Conservation (phyloP, 1,140 invertebrate species). For the Epicauta chinensis region DNA sequence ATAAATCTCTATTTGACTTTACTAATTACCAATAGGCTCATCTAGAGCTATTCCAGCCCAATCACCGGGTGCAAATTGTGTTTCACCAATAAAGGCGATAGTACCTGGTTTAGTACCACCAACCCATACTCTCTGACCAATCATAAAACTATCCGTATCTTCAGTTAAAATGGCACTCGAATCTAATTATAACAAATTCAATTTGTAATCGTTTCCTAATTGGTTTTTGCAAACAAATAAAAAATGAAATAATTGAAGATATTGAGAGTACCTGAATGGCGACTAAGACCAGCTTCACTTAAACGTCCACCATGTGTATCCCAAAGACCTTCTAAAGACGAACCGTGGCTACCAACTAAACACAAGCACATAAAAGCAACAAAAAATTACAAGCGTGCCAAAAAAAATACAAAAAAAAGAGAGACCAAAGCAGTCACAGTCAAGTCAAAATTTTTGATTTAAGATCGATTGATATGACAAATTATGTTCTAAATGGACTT, state of each 20-base stretch:
- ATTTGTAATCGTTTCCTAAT: not conserved
- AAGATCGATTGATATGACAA: too few species aligned
- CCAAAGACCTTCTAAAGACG: conserved; percentile 62
- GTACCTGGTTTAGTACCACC: conserved; percentile 90
- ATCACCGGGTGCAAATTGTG: conserved; percentile 90
- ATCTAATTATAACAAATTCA: conserved; percentile 50
- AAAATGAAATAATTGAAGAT: not conserved
- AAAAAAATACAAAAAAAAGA: conserved; percentile 12
- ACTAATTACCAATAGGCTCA: conserved; percentile 70
- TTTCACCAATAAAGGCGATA: conserved; percentile 97
- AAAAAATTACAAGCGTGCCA: conserved; percentile 41
- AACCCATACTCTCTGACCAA: conserved; percentile 92
- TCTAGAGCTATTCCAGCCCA: conserved; percentile 97
- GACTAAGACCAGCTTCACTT: conserved; percentile 61
- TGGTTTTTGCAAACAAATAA: not conserved
- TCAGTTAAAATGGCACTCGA: conserved; percentile 77
- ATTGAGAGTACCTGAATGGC: conserved; percentile 57
- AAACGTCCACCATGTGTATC: conserved; percentile 56
- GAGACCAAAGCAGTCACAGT: not conserved
- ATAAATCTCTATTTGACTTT: not conserved
- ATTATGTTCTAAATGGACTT: conserved; percentile 37
- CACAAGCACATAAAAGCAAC: conserved; percentile 42
- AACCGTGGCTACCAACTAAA: conserved; percentile 54
- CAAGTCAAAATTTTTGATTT: conserved; percentile 4
- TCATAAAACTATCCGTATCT: conserved; percentile 91